Evolutionary conservation across 1,140 invertebrate genomes (phyloP).

Genomic region (Platyura marginata): DNA sequence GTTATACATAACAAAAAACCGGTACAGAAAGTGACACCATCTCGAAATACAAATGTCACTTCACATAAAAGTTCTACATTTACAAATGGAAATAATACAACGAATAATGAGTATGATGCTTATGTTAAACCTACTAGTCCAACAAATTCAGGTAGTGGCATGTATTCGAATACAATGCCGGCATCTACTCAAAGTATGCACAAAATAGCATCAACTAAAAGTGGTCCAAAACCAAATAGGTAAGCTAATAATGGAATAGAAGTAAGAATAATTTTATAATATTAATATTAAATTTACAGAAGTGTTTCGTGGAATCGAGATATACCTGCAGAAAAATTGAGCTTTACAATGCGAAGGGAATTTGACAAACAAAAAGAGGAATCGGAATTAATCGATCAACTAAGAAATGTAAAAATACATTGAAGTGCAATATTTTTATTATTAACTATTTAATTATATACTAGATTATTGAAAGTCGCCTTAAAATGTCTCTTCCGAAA

Average conservation of each 20-base stretch:
- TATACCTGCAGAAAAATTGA: constrained; percentile 51
- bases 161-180: too few species aligned
- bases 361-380: constrained; percentile 81
- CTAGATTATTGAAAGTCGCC: constrained; percentile 72
- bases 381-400: constrained; percentile 62
- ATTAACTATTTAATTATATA: constrained; percentile 13
- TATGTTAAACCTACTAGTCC: constrained; percentile 57
- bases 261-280: too few species aligned
- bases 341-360: constrained; percentile 81
- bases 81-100: background rate
- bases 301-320: constrained; percentile 46
- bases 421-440: too few species aligned
- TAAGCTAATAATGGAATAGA: too few species aligned
- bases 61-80: background rate
- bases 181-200: too few species aligned
- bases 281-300: too few species aligned
- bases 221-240: constrained; percentile 18
- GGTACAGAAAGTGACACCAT: constrained; percentile 36
- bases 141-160: constrained; percentile 38
- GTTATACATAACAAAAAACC: constrained; percentile 28
- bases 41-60: constrained; percentile 20
- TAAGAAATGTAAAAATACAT: constrained; percentile 49
- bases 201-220: too few species aligned
- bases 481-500: constrained; percentile 77
- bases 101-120: constrained; percentile 23